Conservation (phyloP, 2,797 vertebrate species). For the Rhabdomys pumilio region DNA sequence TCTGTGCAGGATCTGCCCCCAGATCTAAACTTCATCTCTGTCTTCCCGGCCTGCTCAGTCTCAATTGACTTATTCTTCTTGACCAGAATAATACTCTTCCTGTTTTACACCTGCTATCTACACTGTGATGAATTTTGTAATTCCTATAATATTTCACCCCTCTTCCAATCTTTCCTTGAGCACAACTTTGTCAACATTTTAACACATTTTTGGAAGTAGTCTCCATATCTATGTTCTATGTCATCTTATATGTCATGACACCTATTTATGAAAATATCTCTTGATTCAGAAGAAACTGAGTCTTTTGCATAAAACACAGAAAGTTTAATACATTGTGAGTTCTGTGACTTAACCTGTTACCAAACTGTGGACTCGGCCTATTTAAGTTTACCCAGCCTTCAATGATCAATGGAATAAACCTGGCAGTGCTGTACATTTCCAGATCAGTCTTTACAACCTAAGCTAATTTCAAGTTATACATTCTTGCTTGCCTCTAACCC, state of each 20-base stretch:
- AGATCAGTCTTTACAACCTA: neutral
- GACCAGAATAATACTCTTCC: too few relatives aligned
- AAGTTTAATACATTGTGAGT: neutral
- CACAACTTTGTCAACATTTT: neutral
- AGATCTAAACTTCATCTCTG: neutral
- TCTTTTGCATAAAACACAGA: neutral
- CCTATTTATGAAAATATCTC: neutral
- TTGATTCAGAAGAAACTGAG: neutral
- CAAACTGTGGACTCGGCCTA: neutral
- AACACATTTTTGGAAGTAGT: neutral
- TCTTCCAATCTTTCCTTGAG: neutral
- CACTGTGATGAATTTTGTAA: neutral
- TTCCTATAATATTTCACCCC: neutral
- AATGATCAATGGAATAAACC: too few relatives aligned
- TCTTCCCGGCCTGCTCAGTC: neutral
- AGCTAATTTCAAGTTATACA: neutral
- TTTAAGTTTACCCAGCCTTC: neutral
- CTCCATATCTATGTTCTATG: neutral
- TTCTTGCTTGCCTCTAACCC: neutral
- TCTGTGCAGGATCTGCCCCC: neutral
- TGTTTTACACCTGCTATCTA: neutral
- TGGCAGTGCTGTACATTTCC: neutral
- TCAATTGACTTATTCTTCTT: neutral
- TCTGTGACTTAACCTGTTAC: neutral
- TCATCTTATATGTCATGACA: neutral